Evolutionary conservation across 2,113 vertebrate species (phyloP).

Genomic region (Ranitomeya variabilis): DNA sequence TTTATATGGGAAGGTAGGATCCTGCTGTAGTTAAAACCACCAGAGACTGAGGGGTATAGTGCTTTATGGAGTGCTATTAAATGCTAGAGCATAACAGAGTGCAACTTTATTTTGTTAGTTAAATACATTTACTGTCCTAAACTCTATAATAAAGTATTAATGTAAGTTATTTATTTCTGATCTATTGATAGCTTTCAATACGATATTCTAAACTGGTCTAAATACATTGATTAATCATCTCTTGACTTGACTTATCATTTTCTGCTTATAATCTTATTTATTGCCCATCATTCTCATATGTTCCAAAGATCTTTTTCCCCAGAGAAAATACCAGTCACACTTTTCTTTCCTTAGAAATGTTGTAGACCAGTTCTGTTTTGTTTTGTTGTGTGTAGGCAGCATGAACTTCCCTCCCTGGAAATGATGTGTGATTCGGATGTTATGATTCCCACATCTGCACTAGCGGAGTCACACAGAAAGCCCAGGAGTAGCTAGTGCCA

Average conservation of each 20-base stretch:
- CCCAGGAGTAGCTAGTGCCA: slow-evolving; percentile 30
- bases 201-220: not conserved
- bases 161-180: too few relatives aligned
- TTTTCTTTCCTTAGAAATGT: slow-evolving; percentile 25
- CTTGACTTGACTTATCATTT: not conserved
- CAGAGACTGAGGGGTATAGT: too few relatives aligned
- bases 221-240: not conserved
- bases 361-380: slow-evolving; percentile 23
- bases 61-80: too few relatives aligned
- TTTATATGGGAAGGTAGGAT: too few relatives aligned
- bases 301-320: not conserved
- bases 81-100: too few relatives aligned
- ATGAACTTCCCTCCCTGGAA: slow-evolving; percentile 56
- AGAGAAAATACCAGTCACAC: not conserved
- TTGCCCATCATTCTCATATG: not conserved
- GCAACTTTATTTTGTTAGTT: too few relatives aligned
- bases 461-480: slow-evolving; percentile 49
- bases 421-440: slow-evolving; percentile 55
- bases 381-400: slow-evolving; percentile 52
- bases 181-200: not conserved
- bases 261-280: not conserved
- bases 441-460: slow-evolving; percentile 57
- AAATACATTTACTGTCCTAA: not conserved
- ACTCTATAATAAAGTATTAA: not conserved
- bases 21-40: too few relatives aligned